Evolutionary conservation across 2,888 invertebrate species (phyloP), one percentile per base, ranked within the genome.

Genomic region (Trissolcus brochymenae): DNA sequence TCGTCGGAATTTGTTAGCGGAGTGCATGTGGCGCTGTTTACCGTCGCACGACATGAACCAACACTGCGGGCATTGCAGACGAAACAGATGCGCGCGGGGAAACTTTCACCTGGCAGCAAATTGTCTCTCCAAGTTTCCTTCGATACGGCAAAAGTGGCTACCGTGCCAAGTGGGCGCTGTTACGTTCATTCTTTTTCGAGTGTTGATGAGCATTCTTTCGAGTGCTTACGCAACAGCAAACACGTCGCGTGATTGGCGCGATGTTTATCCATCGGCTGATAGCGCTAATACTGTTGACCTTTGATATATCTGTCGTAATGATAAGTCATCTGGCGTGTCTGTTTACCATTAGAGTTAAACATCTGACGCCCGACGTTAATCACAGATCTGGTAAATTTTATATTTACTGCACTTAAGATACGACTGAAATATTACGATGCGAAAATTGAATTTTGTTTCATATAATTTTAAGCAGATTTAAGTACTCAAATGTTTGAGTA

Each of bases 61-160:
- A 60, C 57, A 55, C 60, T 25, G 25, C 76, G 67, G 62, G 57
- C 57, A 55, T 55, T 25, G 25, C 76, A 76, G 62, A 67, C 72
- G 64, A 67, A 77, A 72, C 76, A 76, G 76, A 76, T 72, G 67
- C 72, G 73, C 60, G 60, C 50, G 35, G 35, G 17, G 76, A 57
- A 77, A 77, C 67, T 77, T 77, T 59, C 64, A 50, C 17, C 50
- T 35, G 49, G 57, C 71, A 64, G 35, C 72, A 77, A 77, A 77
- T 77, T 77, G 73, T 72, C 72, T 56, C 54, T 51, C 40, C 17
- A 64, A 72, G 49, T 76, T 62, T 55, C 40, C 53, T 78, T 68
- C 67, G 68, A 72, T 68, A 72, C 59, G 62, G 67, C 55, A 19
- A 19, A 51, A 29, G 66, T 46, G 55, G 55, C 46, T 46, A 41